These are phyloP conservation scores for Prochilodus magdalenae DNA, from an alignment of 2,113 vertebrate genomes.

Conservation along the genomic window DNA sequence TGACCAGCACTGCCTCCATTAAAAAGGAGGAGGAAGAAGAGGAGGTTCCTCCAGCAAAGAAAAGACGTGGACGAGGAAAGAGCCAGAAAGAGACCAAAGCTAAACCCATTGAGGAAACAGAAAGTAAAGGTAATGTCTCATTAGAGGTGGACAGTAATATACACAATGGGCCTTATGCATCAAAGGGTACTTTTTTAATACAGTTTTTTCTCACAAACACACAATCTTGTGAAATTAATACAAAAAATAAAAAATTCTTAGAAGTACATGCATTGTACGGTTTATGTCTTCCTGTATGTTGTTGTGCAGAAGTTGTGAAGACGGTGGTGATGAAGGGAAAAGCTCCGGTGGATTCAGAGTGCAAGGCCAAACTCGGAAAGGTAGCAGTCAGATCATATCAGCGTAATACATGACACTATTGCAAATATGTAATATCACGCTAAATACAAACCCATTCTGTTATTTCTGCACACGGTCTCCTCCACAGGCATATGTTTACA, in stretches of 20 bases:
- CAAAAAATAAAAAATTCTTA: too few relatives aligned
- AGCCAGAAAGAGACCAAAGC: slow-evolving; percentile 55
- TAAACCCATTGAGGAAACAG: slow-evolving; percentile 54
- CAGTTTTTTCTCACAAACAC: too few relatives aligned
- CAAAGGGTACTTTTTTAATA: too few relatives aligned
- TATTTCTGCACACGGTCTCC: slow-evolving; percentile 4
- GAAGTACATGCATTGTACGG: neutral
- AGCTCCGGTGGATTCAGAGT: slow-evolving; percentile 87
- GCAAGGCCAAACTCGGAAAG: slow-evolving; percentile 83
- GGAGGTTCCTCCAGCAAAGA: slow-evolving; percentile 68
- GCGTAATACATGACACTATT: neutral
- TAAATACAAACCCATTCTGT: neutral
- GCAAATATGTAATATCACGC: too few relatives aligned
- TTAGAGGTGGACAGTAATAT: too few relatives aligned
- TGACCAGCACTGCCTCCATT: slow-evolving; percentile 21
- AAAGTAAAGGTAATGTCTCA: slow-evolving; percentile 63
- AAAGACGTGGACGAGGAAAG: slow-evolving; percentile 60
- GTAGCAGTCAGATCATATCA: slow-evolving; percentile 62
- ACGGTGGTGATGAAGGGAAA: slow-evolving; percentile 87
- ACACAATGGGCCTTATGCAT: too few relatives aligned
- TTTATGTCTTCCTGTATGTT: slow-evolving; percentile 13
- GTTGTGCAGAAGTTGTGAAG: slow-evolving; percentile 78
- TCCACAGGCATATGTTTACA: slow-evolving; percentile 84
- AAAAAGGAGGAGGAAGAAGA: slow-evolving; percentile 71
- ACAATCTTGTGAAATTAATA: too few relatives aligned